These are phyloP conservation scores for Contarinia nasturtii DNA, from an alignment of 1,140 invertebrate species.

Conservation along the genomic window DNA sequence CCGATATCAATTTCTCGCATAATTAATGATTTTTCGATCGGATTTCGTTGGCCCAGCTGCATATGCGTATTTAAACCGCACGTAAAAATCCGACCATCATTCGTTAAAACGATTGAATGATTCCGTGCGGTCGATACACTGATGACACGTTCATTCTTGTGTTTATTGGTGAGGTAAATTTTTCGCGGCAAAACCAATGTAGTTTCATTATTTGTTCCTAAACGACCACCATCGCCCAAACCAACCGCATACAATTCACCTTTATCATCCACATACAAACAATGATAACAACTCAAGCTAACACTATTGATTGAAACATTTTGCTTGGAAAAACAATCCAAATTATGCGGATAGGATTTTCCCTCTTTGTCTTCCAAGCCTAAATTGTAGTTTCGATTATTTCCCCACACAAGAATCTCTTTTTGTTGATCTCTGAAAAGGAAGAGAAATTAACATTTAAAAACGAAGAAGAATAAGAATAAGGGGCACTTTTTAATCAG, in stretches of 20 bases:
- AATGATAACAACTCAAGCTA: conserved; percentile 43
- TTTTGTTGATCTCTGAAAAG: conserved; percentile 4
- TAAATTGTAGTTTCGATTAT: conserved; percentile 49
- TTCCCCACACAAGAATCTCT: conserved; percentile 45
- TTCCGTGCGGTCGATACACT: conserved; percentile 29
- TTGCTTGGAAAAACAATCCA: conserved; percentile 19
- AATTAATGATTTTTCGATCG: conserved; percentile 26
- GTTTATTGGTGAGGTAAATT: conserved; percentile 27
- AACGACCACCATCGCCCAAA: conserved; percentile 45
- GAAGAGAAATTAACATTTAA: background rate
- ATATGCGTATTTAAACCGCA: conserved; percentile 44
- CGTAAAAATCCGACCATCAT: conserved; percentile 29
- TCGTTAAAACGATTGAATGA: conserved; percentile 40
- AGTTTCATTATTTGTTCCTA: conserved; percentile 31
- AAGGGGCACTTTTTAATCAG: background rate
- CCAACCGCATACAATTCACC: conserved; percentile 45
- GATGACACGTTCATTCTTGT: conserved; percentile 16
- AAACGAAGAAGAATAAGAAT: background rate
- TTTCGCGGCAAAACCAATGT: conserved; percentile 31
- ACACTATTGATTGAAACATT: conserved; percentile 24
- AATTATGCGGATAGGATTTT: conserved; percentile 12
- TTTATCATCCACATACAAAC: conserved; percentile 34
- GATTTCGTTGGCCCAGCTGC: conserved; percentile 37
- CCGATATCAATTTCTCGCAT: conserved; percentile 26
- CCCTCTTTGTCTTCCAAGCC: conserved; percentile 25